These are phyloP conservation scores for Lutraria lutraria DNA, from an alignment of 2,888 invertebrate genomes.

Conservation along the genomic window DNA sequence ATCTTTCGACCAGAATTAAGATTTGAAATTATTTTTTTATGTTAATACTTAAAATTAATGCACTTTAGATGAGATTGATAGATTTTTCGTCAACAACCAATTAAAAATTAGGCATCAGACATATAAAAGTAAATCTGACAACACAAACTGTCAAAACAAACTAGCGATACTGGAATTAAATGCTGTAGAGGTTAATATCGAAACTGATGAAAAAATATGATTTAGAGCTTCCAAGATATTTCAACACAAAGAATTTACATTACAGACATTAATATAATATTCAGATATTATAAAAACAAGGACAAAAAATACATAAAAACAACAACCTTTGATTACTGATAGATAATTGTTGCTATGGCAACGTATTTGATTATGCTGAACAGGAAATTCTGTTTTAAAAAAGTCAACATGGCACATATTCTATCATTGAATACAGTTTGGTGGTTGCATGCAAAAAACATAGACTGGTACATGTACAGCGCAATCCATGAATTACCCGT, in stretches of 20 bases:
- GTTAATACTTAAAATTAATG: too few species aligned
- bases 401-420: constrained; percentile 33
- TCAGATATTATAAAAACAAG: neutral
- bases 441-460: constrained; percentile 32
- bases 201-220: neutral
- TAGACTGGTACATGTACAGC: neutral
- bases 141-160: too few species aligned
- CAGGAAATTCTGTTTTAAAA: constrained; percentile 24
- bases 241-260: neutral
- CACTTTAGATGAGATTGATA: too few species aligned
- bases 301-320: neutral
- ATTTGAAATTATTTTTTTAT: too few species aligned
- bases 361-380: constrained; percentile 48
- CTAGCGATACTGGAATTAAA: too few species aligned
- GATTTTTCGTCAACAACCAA: too few species aligned
- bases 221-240: constrained; percentile 16
- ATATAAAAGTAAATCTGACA: too few species aligned
- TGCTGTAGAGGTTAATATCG: neutral
- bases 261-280: neutral
- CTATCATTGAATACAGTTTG: constrained; percentile 28
- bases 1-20: neutral
- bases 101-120: too few species aligned
- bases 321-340: neutral
- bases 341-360: constrained; percentile 30
- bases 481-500: neutral